Conservation (phyloP, 2,888 invertebrate genomes). For the Leptothorax acervorum region DNA sequence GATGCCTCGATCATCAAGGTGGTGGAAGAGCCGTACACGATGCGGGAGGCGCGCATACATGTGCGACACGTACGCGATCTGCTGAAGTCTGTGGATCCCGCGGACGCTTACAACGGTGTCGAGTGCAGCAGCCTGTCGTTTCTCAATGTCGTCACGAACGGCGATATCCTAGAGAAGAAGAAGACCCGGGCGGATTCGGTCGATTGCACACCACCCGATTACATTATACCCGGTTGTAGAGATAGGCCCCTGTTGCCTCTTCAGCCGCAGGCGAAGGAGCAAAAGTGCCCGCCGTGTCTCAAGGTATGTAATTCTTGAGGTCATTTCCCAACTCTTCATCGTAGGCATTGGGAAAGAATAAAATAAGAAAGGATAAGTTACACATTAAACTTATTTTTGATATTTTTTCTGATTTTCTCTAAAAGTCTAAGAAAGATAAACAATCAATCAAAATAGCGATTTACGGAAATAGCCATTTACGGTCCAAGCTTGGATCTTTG, state of each 20-base stretch:
- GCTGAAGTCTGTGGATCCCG: slow-evolving; percentile 96
- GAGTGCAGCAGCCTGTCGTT: slow-evolving; percentile 98
- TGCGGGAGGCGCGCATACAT: slow-evolving; percentile 99
- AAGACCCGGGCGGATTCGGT: slow-evolving; percentile 95
- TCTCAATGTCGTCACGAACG: slow-evolving; percentile 96
- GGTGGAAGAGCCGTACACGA: slow-evolving; percentile 98
- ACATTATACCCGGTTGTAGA: slow-evolving; percentile 96
- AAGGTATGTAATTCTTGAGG: slow-evolving; percentile 86
- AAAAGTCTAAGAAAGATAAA: not conserved
- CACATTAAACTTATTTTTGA: not conserved
- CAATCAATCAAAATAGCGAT: no score
- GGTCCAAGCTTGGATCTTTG: no score
- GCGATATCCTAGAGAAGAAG: slow-evolving; percentile 96
- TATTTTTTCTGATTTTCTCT: not conserved
- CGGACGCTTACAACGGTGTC: slow-evolving; percentile 97
- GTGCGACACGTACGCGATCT: slow-evolving; percentile 98
- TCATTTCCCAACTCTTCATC: not conserved
- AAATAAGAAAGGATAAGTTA: not conserved
- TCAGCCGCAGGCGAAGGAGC: slow-evolving; percentile 95
- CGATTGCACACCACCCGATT: slow-evolving; percentile 98
- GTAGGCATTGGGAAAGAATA: not conserved
- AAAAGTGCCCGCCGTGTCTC: slow-evolving; percentile 94
- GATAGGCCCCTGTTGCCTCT: slow-evolving; percentile 95
- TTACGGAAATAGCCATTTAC: no score
- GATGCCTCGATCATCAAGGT: slow-evolving; percentile 97